Percentiles rank a stretch among this genome's conserved stretches.
These are phyloP conservation scores for Steromphala cineraria DNA, from an alignment of 2,888 invertebrate genomes.

Conservation along the genomic window DNA sequence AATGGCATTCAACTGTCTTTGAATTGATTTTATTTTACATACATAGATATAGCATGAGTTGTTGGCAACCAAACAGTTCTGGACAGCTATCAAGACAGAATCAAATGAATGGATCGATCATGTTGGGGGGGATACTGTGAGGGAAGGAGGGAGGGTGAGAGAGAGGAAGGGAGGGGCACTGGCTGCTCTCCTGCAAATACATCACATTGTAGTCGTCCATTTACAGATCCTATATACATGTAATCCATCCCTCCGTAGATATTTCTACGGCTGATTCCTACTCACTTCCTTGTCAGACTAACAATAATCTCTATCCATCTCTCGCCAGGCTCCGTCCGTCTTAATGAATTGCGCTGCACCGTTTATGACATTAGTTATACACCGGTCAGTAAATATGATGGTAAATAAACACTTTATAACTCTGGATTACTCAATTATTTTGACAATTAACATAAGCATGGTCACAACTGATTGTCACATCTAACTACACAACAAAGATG, in stretches of 20 bases:
- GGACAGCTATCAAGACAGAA: not conserved
- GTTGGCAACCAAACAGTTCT: slow-evolving; percentile 8
- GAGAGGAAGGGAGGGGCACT: not conserved
- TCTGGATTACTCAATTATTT: not conserved
- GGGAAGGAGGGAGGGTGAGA: not conserved
- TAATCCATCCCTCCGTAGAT: not conserved
- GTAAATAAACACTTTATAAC: not conserved
- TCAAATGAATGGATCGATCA: not conserved
- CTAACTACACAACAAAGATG: slow-evolving; percentile 10
- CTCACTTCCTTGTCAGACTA: not conserved
- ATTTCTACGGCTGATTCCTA: not conserved
- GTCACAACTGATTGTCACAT: slow-evolving; percentile 8
- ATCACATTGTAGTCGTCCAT: not conserved
- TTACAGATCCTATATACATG: slow-evolving; percentile 4
- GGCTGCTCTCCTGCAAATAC: not conserved
- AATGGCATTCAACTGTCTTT: not conserved
- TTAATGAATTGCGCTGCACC: no score
- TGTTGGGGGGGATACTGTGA: not conserved
- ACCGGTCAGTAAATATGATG: not conserved
- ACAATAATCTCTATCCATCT: not conserved
- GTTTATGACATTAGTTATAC: not conserved
- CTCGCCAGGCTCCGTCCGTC: no score
- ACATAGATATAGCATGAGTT: slow-evolving; percentile 10
- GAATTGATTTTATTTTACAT: not conserved
- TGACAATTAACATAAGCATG: not conserved